Percentiles rank a stretch among this genome's conserved stretches.
These are phyloP conservation scores for Cotesia typhae DNA, from an alignment of 1,140 invertebrate species.

Conservation along the genomic window DNA sequence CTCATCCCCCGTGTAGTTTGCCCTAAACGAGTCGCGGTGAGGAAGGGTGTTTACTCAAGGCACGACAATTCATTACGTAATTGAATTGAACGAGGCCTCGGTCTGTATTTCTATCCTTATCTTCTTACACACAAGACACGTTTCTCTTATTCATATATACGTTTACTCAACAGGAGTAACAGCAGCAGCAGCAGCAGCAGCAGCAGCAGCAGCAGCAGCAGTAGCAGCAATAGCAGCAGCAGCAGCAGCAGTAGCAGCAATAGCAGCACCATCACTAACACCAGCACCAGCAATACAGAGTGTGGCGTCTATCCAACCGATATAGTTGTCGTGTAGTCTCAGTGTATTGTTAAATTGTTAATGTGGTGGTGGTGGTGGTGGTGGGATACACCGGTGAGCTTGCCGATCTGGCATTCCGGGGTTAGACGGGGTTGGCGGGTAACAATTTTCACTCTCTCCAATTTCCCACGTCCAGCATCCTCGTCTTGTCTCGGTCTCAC, in stretches of 20 bases:
- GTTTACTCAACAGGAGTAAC: neutral
- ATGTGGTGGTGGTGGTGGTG: too few relatives aligned
- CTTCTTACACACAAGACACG: slow-evolving; percentile 9
- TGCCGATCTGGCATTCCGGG: slow-evolving; percentile 6
- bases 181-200: too few relatives aligned
- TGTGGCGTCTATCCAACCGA: too few relatives aligned
- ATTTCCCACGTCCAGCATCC: neutral
- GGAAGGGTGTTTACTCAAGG: slow-evolving; percentile 65
- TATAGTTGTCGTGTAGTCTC: too few relatives aligned
- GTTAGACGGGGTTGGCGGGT: slow-evolving; percentile 3
- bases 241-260: too few relatives aligned
- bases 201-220: too few relatives aligned
- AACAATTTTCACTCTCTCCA: slow-evolving; percentile 8
- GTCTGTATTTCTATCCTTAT: slow-evolving; percentile 26
- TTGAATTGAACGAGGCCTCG: slow-evolving; percentile 63
- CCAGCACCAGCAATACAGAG: too few relatives aligned
- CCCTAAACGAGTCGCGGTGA: slow-evolving; percentile 53
- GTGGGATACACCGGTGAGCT: slow-evolving; percentile 11
- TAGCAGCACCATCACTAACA: neutral
- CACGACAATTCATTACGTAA: slow-evolving; percentile 67
- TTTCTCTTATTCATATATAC: slow-evolving; percentile 15
- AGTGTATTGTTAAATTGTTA: too few relatives aligned
- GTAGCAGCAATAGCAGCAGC: too few relatives aligned
- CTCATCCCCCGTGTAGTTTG: slow-evolving; percentile 26
- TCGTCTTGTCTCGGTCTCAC: neutral